phyloP scores from a whole-genome alignment of 1,140 invertebrate genomes.

The Metaphire vulgaris region DNA sequence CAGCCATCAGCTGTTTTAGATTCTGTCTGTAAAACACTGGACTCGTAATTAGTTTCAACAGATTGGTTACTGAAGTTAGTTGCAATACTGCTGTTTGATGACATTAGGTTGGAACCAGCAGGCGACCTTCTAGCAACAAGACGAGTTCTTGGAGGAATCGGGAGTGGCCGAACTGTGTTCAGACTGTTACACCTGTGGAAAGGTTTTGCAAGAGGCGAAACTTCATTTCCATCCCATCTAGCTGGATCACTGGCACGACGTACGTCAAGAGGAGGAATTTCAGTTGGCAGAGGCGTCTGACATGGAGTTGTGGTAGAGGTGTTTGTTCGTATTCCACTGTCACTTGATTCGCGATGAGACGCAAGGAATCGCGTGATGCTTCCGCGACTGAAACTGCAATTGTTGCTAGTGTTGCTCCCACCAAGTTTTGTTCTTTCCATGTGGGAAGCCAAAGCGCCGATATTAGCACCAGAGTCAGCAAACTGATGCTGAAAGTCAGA shows the following conservation, averaged over 20 bases:
- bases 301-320: neutral
- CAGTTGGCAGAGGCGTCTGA: constrained; percentile 44
- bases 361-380: neutral
- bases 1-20: constrained; percentile 73
- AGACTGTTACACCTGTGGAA: constrained; percentile 50
- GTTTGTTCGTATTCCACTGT: neutral
- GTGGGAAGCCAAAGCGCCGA: neutral
- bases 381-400: neutral
- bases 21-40: constrained; percentile 3
- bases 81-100: constrained; percentile 47
- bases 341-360: neutral
- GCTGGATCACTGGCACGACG: constrained; percentile 66
- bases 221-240: constrained; percentile 37
- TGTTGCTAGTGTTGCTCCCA: neutral
- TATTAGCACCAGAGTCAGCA: neutral
- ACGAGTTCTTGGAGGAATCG: constrained; percentile 44
- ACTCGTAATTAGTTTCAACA: constrained; percentile 31
- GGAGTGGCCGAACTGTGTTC: constrained; percentile 54
- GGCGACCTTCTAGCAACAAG: constrained; percentile 41
- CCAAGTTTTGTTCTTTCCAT: neutral
- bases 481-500: neutral
- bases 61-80: constrained; percentile 41
- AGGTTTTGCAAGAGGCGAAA: constrained; percentile 26
- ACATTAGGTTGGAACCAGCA: constrained; percentile 51
- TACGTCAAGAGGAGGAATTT: constrained; percentile 44